These are phyloP conservation scores for Campylomormyrus numenius DNA, from an alignment of 2,113 vertebrate genomes.

Conservation along the genomic window DNA sequence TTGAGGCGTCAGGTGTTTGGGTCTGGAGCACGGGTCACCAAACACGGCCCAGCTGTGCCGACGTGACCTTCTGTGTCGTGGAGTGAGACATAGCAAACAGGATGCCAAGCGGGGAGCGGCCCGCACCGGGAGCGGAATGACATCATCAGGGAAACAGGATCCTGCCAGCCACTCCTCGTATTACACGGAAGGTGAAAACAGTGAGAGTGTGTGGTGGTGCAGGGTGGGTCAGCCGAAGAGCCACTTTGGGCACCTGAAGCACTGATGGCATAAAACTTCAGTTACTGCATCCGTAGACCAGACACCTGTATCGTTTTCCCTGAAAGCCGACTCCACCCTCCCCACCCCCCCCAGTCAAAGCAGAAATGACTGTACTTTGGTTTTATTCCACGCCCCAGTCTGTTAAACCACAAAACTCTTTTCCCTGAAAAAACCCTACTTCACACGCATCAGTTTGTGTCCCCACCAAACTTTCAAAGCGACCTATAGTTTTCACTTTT, in stretches of 20 bases:
- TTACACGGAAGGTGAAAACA: background rate
- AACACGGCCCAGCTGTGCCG: background rate
- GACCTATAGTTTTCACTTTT: background rate
- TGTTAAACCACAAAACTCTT: background rate
- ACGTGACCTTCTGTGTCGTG: background rate
- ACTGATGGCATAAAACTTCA: background rate
- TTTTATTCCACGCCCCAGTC: background rate
- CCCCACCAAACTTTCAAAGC: background rate
- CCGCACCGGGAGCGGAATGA: background rate
- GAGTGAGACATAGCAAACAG: background rate
- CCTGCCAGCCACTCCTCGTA: background rate
- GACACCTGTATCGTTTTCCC: background rate
- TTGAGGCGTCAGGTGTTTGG: background rate
- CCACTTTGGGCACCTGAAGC: background rate
- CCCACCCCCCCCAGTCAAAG: background rate
- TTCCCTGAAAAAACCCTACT: background rate
- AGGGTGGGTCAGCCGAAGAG: background rate
- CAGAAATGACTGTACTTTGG: background rate
- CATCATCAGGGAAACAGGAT: background rate
- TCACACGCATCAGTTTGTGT: background rate
- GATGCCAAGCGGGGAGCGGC: background rate
- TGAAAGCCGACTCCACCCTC: background rate
- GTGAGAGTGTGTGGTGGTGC: background rate
- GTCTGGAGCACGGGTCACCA: background rate
- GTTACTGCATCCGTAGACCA: background rate